Percentiles rank a stretch among this genome's conserved stretches.
Conservation (phyloP, 2,113 vertebrate species). For the Thomomys bottae region DNA sequence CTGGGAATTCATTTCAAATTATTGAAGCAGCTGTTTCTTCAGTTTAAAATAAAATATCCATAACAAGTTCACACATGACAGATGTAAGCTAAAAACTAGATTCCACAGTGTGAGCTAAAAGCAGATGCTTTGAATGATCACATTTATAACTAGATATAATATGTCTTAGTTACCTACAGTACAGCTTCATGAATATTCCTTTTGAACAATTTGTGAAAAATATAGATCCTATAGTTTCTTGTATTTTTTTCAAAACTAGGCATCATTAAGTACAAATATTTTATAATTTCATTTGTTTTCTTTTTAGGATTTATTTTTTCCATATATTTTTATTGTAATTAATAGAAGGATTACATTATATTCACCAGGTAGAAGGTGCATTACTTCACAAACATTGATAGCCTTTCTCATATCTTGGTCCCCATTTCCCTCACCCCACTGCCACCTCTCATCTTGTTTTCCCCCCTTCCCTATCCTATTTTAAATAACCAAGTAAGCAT, state of each 20-base stretch:
- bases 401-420: no score
- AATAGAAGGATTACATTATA: no score
- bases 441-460: no score
- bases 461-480: no score
- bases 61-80: slow-evolving; percentile 91
- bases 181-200: slow-evolving; percentile 65
- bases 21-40: slow-evolving; percentile 89
- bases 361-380: no score
- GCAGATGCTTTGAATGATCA: slow-evolving; percentile 89
- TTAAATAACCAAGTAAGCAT: no score
- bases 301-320: no score
- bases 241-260: slow-evolving; percentile 64
- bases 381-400: no score
- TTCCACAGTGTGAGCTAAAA: slow-evolving; percentile 86
- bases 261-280: slow-evolving; percentile 70
- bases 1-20: slow-evolving; percentile 87
- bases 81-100: slow-evolving; percentile 87
- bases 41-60: slow-evolving; percentile 87
- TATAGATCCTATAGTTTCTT: slow-evolving; percentile 72
- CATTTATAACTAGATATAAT: slow-evolving; percentile 82
- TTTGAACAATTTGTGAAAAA: slow-evolving; percentile 75
- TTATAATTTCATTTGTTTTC: slow-evolving; percentile 25
- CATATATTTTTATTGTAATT: no score
- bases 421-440: no score
- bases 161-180: slow-evolving; percentile 74